phyloP scores from a whole-genome alignment of 2,113 vertebrate genomes.

The Mohoua ochrocephala region DNA sequence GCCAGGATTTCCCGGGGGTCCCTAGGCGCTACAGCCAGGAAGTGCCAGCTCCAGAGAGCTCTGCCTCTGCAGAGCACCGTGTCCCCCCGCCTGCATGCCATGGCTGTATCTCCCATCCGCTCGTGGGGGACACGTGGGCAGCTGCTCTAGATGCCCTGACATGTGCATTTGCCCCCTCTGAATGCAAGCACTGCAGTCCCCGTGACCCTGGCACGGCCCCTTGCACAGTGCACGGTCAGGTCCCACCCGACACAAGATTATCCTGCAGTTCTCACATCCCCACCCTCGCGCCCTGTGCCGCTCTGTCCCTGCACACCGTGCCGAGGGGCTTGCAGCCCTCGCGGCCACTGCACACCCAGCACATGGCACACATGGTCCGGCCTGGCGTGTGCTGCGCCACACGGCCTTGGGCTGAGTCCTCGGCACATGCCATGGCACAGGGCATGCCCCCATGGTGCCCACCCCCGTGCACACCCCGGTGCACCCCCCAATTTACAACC shows the following conservation, averaged over 20 bases:
- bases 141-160: not conserved
- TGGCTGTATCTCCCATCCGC: fast-evolving
- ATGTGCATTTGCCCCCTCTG: fast-evolving
- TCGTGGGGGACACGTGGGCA: fast-evolving
- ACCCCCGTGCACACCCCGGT: fast-evolving
- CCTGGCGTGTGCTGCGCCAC: fast-evolving
- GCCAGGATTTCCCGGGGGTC: not conserved
- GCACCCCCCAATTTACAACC: not conserved
- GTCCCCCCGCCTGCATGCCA: too few species aligned
- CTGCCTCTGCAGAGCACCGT: not conserved
- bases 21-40: not conserved
- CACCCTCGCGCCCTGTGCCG: too few species aligned
- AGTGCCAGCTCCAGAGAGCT: not conserved
- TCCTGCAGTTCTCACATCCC: not conserved
- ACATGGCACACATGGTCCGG: fast-evolving
- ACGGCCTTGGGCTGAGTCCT: not conserved
- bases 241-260: too few species aligned
- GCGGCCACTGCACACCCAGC: fast-evolving
- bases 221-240: too few species aligned
- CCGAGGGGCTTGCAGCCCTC: not conserved
- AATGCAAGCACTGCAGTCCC: fast-evolving
- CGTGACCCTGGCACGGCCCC: fast-evolving
- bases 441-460: too few species aligned
- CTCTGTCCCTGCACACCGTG: fast-evolving
- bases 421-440: fast-evolving